Base-by-base conservation (phyloP, 2,888 invertebrate genomes). In the Melinaea menophilus region DNA sequence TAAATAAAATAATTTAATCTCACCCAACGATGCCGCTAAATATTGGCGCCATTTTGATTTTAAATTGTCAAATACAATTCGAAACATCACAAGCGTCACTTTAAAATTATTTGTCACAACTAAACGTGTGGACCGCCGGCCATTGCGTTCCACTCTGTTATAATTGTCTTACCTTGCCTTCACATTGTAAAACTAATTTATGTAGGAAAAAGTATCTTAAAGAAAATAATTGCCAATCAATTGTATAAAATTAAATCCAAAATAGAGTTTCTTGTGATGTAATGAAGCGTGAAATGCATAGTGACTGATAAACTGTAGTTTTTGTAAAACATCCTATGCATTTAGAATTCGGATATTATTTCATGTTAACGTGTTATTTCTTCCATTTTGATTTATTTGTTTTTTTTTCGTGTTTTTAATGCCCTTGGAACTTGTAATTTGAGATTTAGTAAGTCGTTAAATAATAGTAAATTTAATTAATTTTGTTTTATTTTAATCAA, bases 41-140 rank as follows among this genome's bases (percentile, higher is more conserved):
- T 88, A 90, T 79, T 90, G 90, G 66, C 87, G 80, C 90, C 90
- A 90, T 85, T 86, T 85, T 68, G 80, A 73, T 73, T 82, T 81
- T 2, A 89, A 74, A 63, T 84, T 80, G 51, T 72, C 71, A 70
- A 73, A 77, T 54, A 80, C 78, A 41, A 65, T 75, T 66, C 84
- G 81, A 63, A 86, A 81, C 84, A 86, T 79, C 69, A 75, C 71
- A 67, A 56, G 64, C 58, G 58, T 58, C 11, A 60, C 65, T 59
- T 64, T 65, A 62, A 64, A 51, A 61, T 67, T 67, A 35, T 51
- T 55, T 31, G 34, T 37, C 45, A 56, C 63, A 51, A 55, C 69
- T 71, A 75, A 71, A 77, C 84, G 85, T 84, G 77, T 74, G 68
- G 69, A 68, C 82, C 62, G 70, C 57, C 58, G 69, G 82, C 76